Evolutionary conservation across 92 coral and sea anemone species (phyloP), one percentile per base, ranked within the genome.

Genomic region (Epizoanthus fatuus): DNA sequence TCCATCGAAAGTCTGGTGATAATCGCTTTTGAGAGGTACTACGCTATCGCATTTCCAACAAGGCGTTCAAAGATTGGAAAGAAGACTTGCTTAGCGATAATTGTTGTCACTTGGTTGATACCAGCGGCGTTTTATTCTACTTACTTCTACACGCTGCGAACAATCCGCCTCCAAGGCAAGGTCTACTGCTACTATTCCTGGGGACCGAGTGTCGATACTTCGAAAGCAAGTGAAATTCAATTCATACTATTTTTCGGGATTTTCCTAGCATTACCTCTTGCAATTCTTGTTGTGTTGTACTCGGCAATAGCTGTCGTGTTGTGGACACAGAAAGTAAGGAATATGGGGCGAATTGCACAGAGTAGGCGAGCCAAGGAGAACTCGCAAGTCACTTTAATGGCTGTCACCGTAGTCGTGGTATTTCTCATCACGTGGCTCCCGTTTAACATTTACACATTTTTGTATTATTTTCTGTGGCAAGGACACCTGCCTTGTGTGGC

Each of bases 11-110:
- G 58, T 7, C 42, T 72, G 22, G 77, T 47, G 38, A 13, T 72
- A 16, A 72, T 72, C 16, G 60, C 78, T 4, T 72, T 72, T 51
- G 78, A 72, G 78, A 9, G 78, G 14, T 49, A 6, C 78, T 19
- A 51, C 42, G 78, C 78, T 6, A 51, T 72, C 25, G 22, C 59
- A 10, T 25, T 72, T 72, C 78, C 78, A 7, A 72, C 78, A 16
- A 72, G 12, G 59, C 62, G 17, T 10, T 49, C 38, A 25, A 56
- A 32, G 58, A 72, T 72, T 72, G 62, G 78, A 72, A 49, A 25
- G 39, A 72, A 72, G 42, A 17, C 53, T 7, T 72, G 58, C n/a
- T 51, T 51, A 11, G 78, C 62, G 74, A 14, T 64, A 2, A 25
- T 64, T 25, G 39, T 64, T 32, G 70, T 14, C 7, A 17, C 70